phyloP scores from a whole-genome alignment of 37 sponge, comb jelly and placozoan species.

The Haliclona indistincta region DNA sequence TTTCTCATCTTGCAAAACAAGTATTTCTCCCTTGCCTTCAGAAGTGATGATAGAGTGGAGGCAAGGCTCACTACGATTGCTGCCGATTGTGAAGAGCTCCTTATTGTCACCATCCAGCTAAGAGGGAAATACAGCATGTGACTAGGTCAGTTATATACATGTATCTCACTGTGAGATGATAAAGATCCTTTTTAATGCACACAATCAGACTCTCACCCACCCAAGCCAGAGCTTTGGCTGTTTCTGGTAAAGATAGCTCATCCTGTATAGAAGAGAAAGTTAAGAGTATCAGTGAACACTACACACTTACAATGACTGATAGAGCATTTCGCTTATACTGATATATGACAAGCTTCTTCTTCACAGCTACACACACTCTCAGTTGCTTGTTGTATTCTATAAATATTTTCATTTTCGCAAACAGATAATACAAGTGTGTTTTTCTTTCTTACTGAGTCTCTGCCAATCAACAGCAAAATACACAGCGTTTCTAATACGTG shows the following conservation, averaged over 20 bases:
- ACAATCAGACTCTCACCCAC: constrained; percentile 44
- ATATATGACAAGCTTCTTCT: constrained; percentile 29
- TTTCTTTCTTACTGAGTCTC: neutral
- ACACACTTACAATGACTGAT: neutral
- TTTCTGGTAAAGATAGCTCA: constrained; percentile 48
- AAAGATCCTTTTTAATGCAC: constrained; percentile 49
- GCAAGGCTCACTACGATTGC: constrained; percentile 44
- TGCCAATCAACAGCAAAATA: constrained; percentile 51
- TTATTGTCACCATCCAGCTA: constrained; percentile 48
- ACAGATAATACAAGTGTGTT: neutral
- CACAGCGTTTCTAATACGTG: neutral
- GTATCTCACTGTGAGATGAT: constrained; percentile 21
- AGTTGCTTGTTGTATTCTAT: neutral
- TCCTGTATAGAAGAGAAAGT: neutral
- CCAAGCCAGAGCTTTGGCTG: constrained; percentile 50
- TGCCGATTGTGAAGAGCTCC: constrained; percentile 66
- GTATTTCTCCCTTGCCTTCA: constrained; percentile 22
- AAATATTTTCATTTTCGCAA: neutral
- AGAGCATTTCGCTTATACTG: neutral
- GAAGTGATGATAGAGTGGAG: constrained; percentile 31
- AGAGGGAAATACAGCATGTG: constrained; percentile 4
- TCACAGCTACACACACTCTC: constrained; percentile 1
- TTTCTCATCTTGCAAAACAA: constrained; percentile 48
- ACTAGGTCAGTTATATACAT: neutral
- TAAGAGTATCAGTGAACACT: neutral